Conservation (phyloP, 2,888 invertebrate species). For the Rhagium mordax region DNA sequence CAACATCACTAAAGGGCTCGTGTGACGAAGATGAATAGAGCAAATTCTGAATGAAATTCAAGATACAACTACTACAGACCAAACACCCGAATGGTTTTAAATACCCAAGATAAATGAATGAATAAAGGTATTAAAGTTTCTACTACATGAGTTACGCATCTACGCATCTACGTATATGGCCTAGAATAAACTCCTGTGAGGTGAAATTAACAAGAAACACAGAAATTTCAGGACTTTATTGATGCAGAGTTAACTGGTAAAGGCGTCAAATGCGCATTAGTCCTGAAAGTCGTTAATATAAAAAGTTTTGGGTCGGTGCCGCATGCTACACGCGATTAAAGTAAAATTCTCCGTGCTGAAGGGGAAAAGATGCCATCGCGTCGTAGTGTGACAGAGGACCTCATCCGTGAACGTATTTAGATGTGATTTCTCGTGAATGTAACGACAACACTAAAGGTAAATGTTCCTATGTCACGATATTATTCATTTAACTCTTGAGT, state of each 20-base stretch:
- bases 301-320: not conserved
- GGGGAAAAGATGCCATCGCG: not conserved
- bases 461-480: not conserved
- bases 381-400: not conserved
- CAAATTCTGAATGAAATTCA: not conserved
- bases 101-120: not conserved
- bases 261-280: not conserved
- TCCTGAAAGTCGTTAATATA: not conserved
- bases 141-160: not conserved
- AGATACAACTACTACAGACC: not conserved
- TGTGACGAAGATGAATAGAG: not conserved
- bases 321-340: not conserved
- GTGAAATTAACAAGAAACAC: not conserved
- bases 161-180: not conserved
- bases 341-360: not conserved
- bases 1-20: not conserved
- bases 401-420: not conserved
- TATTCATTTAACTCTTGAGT: not conserved
- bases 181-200: not conserved
- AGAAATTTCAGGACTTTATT: not conserved
- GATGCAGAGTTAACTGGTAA: not conserved
- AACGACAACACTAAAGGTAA: not conserved
- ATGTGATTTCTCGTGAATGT: not conserved
- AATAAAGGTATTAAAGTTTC: not conserved
- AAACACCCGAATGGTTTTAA: not conserved